phyloP scores from a whole-genome alignment of 2,113 vertebrate genomes.

The Varanus salvator region DNA sequence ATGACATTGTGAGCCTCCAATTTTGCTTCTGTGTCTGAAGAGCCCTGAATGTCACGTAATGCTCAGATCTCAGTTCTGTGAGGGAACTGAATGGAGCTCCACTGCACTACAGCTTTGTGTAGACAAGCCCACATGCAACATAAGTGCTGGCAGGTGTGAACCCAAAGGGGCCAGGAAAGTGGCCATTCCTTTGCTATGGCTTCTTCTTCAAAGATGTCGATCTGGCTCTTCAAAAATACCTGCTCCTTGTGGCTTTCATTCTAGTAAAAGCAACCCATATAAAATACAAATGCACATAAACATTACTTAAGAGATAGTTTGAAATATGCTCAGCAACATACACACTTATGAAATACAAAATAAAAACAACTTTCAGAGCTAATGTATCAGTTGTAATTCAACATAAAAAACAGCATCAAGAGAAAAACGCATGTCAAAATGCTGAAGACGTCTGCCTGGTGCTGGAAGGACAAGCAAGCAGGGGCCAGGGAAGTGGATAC shows the following conservation, averaged over 20 bases:
- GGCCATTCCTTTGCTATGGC: background rate
- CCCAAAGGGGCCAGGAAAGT: background rate
- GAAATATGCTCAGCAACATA: background rate
- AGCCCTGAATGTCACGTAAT: too few relatives aligned
- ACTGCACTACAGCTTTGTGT: too few relatives aligned
- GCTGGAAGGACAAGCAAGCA: background rate
- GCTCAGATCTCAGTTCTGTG: too few relatives aligned
- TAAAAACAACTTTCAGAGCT: too few relatives aligned
- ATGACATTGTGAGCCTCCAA: too few relatives aligned
- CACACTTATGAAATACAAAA: too few relatives aligned
- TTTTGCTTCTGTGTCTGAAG: too few relatives aligned
- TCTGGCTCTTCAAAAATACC: background rate
- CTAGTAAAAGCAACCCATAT: background rate
- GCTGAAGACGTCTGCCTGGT: background rate
- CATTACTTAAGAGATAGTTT: background rate
- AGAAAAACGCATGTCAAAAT: background rate
- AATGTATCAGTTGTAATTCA: background rate
- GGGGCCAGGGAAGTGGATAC: too few relatives aligned
- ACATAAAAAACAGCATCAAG: background rate
- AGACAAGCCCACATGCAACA: too few relatives aligned
- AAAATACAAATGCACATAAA: background rate
- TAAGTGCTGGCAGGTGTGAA: too few relatives aligned
- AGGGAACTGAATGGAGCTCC: too few relatives aligned
- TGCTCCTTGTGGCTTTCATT: background rate
- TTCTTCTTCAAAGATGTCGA: background rate